Evolutionary conservation across 2,113 vertebrate genomes (phyloP).

Genomic region (Campylorhamphus procurvoides): DNA sequence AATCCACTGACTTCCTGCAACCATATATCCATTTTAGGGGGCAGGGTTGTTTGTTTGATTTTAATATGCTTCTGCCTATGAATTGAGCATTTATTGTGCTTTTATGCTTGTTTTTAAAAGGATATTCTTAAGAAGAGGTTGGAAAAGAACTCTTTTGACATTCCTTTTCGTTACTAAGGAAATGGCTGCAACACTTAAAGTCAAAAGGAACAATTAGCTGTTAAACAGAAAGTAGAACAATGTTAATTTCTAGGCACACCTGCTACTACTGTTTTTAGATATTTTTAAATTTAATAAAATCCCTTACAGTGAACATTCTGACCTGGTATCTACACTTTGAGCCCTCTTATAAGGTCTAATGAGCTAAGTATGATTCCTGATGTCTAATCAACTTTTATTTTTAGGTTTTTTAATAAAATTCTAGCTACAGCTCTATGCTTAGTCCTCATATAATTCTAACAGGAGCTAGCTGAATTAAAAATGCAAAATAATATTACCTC

Average conservation of each 20-base stretch:
- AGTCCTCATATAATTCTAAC: neutral
- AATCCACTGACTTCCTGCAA: neutral
- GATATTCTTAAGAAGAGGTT: neutral
- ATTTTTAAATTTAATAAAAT: neutral
- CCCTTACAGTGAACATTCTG: neutral
- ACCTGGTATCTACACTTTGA: neutral
- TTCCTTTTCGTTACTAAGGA: neutral
- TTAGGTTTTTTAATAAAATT: constrained; percentile 11
- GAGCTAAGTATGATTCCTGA: neutral
- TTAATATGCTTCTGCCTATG: neutral
- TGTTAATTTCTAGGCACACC: neutral
- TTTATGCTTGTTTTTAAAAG: neutral
- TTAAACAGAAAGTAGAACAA: neutral
- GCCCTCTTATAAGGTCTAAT: neutral
- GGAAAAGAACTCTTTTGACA: neutral
- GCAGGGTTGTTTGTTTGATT: neutral
- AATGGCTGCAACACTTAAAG: neutral
- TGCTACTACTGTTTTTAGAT: neutral
- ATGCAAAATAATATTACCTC: neutral
- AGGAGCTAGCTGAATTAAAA: neutral
- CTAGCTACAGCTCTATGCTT: neutral
- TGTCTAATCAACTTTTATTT: neutral
- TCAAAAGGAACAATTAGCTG: neutral
- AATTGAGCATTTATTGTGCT: neutral
- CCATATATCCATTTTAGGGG: neutral